Evolutionary conservation across 2,888 invertebrate genomes (phyloP).

Genomic region (Neoascia interrupta): DNA sequence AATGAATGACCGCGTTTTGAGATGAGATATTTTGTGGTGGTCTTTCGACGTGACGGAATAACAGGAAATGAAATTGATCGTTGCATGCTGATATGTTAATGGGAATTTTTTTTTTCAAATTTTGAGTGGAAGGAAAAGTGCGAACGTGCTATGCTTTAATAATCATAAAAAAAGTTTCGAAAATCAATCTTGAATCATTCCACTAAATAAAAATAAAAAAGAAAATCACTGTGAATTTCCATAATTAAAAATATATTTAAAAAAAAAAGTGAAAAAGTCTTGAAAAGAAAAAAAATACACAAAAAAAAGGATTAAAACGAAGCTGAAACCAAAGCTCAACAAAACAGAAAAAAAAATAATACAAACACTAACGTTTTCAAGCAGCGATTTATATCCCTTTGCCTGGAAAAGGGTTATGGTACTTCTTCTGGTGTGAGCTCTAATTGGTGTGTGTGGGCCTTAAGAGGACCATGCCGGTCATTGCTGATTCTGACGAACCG

Average conservation of each 20-base stretch:
- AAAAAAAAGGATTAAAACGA: conserved; percentile 22
- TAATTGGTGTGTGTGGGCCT: conserved; percentile 74
- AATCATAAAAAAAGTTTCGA: conserved; percentile 27
- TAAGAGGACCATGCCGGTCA: conserved; percentile 83
- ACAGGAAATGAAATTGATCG: conserved; percentile 40
- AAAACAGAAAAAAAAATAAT: conserved; percentile 16
- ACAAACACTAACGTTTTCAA: no score
- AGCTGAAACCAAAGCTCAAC: conserved; percentile 8
- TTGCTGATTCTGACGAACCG: conserved; percentile 86
- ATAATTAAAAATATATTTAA: conserved; percentile 23
- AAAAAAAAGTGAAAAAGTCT: neutral
- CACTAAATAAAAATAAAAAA: conserved; percentile 56
- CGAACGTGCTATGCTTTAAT: conserved; percentile 49
- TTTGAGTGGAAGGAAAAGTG: conserved; percentile 20
- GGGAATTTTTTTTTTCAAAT: neutral
- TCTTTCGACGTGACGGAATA: conserved; percentile 51
- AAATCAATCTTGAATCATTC: conserved; percentile 68
- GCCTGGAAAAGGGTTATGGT: conserved; percentile 70
- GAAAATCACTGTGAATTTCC: conserved; percentile 41
- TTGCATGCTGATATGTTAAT: conserved; percentile 37
- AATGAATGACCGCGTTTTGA: no score
- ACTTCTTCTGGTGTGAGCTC: conserved; percentile 71
- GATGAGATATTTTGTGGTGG: conserved; percentile 30
- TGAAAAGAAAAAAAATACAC: neutral
- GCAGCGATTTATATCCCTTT: conserved; percentile 30